Evolutionary conservation across 1,140 invertebrate species (phyloP).

Genomic region (Pentalonia nigronervosa): DNA sequence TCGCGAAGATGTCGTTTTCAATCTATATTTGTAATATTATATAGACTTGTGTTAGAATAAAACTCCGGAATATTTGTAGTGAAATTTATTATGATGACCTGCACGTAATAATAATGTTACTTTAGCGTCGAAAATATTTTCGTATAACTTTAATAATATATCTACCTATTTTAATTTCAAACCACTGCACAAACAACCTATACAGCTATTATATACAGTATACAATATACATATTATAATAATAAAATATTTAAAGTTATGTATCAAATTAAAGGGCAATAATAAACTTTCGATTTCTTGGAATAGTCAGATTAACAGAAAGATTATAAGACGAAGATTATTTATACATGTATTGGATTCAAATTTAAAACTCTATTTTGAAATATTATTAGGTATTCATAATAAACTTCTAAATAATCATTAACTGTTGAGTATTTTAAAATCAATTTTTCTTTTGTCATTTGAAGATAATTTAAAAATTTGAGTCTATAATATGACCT

Average conservation of each 20-base stretch:
- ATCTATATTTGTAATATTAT: neutral
- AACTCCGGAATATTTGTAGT: neutral
- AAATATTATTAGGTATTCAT: too few relatives aligned
- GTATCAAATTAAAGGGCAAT: too few relatives aligned
- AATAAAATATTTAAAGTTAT: too few relatives aligned
- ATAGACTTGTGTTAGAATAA: neutral
- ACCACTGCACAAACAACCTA: neutral
- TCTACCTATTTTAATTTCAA: neutral
- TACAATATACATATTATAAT: too few relatives aligned
- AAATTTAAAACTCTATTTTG: neutral
- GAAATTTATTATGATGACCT: neutral
- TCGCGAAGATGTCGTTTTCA: neutral
- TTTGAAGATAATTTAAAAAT: neutral
- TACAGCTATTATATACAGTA: neutral
- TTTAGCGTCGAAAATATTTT: neutral
- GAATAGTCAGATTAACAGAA: too few relatives aligned
- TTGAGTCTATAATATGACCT: neutral
- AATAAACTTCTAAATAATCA: neutral
- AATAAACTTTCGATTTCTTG: neutral
- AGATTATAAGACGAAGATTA: too few relatives aligned
- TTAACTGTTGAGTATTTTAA: neutral
- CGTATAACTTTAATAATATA: neutral
- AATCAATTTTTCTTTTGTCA: neutral
- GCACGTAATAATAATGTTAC: neutral
- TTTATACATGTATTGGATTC: neutral